Conservation (phyloP, 2,888 invertebrate species). For the Tetragonula carbonaria region DNA sequence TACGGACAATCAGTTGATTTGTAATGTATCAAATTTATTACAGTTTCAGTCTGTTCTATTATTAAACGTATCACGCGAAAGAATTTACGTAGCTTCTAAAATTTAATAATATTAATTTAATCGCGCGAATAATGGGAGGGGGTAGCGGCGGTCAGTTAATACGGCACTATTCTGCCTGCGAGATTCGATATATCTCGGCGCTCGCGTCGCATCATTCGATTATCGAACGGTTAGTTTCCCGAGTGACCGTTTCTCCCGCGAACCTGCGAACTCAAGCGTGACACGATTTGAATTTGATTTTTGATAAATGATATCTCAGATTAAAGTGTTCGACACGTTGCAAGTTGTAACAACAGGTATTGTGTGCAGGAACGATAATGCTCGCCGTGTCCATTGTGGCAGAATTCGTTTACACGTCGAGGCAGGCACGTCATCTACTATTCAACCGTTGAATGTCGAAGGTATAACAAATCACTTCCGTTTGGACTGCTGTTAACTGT, state of each 20-base stretch:
- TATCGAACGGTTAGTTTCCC: neutral
- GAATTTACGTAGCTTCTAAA: neutral
- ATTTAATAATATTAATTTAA: neutral
- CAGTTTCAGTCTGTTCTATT: neutral
- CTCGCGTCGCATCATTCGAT: neutral
- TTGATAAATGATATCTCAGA: neutral
- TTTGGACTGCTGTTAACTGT: neutral
- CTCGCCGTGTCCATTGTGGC: neutral
- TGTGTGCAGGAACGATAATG: neutral
- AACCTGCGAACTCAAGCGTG: neutral
- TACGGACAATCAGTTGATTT: neutral
- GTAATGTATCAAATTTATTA: neutral
- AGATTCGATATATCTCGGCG: neutral
- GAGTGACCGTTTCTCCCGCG: neutral
- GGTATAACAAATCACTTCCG: neutral
- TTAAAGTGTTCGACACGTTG: neutral
- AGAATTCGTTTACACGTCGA: slow-evolving; percentile 5
- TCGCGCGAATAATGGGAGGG: neutral
- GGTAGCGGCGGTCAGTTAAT: neutral
- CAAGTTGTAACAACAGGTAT: neutral
- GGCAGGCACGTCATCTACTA: neutral
- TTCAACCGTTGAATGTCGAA: slow-evolving; percentile 6
- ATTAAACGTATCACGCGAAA: neutral
- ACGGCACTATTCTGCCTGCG: neutral
- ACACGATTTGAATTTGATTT: neutral